A percentile compares a stretch with the other conserved stretches of the same genome.
These are phyloP conservation scores for Acanthoscelides obtectus DNA, from an alignment of 2,888 invertebrate genomes.

Conservation along the genomic window DNA sequence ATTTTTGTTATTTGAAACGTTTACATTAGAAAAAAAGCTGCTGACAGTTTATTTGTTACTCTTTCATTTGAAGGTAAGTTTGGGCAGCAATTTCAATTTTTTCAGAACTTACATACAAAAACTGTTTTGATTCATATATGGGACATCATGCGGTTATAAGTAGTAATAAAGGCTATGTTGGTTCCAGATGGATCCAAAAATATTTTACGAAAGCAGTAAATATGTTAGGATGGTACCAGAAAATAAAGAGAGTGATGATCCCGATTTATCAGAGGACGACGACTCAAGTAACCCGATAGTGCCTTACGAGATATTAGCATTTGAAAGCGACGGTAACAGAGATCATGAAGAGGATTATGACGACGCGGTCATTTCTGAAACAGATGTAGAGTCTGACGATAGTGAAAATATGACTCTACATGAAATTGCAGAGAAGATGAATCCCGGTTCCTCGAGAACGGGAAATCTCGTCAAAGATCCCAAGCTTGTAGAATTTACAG, in stretches of 20 bases:
- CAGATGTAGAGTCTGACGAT: constrained; percentile 7
- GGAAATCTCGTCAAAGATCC: constrained; percentile 4
- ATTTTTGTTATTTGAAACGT: not conserved
- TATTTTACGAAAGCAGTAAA: constrained; percentile 6
- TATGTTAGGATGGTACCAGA: constrained; percentile 4
- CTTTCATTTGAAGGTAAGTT: constrained; percentile 7
- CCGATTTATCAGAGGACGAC: constrained; percentile 8
- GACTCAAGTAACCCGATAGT: not conserved
- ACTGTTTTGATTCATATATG: constrained; percentile 8
- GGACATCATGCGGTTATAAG: constrained; percentile 5
- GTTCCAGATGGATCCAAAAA: constrained; percentile 12
- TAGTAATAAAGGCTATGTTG: constrained; percentile 1
- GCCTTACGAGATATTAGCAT: not conserved
- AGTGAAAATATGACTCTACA: constrained; percentile 5
- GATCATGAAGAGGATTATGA: constrained; percentile 1
- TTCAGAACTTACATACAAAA: not conserved
- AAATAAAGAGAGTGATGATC: constrained; percentile 9
- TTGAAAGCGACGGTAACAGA: constrained; percentile 1
- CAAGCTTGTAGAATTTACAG: constrained; percentile 4
- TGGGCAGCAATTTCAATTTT: constrained; percentile 1
- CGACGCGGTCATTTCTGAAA: not conserved
- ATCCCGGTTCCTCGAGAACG: constrained; percentile 2
- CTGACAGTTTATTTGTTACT: constrained; percentile 3
- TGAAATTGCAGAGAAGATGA: constrained; percentile 5
- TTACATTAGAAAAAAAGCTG: constrained; percentile 1